A percentile compares a stretch with the other conserved stretches of the same genome.
Evolutionary conservation across 2,113 vertebrate genomes (phyloP).

Genomic region (Saguinus imperator): DNA sequence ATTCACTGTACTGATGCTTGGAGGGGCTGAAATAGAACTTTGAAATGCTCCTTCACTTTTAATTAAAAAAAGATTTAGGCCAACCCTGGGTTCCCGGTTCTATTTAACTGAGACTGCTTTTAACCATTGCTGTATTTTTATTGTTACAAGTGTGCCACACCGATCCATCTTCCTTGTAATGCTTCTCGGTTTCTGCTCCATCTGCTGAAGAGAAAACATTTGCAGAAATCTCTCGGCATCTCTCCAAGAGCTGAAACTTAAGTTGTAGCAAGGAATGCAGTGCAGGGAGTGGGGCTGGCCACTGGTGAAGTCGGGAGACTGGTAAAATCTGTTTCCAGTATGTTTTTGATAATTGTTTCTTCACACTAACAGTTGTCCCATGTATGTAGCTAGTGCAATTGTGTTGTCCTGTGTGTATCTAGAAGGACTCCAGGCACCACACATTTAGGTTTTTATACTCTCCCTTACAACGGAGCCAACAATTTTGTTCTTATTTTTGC

Average conservation of each 20-base stretch:
- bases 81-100: constrained; percentile 63
- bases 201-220: constrained; percentile 79
- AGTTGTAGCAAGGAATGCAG: constrained; percentile 41
- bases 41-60: constrained; percentile 70
- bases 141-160: constrained; percentile 66
- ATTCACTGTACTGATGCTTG: background rate
- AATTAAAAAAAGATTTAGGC: constrained; percentile 78
- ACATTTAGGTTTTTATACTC: background rate
- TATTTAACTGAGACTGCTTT: constrained; percentile 68
- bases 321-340: constrained; percentile 3
- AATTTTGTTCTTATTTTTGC: background rate
- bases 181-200: constrained; percentile 71
- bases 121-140: constrained; percentile 65
- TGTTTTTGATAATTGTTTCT: background rate
- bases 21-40: constrained; percentile 70
- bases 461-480: background rate
- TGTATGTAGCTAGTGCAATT: rapidly evolving
- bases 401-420: rapidly evolving
- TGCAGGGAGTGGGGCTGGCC: constrained; percentile 18
- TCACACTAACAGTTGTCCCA: background rate
- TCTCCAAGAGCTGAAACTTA: constrained; percentile 67
- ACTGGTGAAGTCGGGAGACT: background rate
- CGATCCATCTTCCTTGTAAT: constrained; percentile 63
- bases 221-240: constrained; percentile 71
- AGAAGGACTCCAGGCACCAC: background rate